These are phyloP conservation scores for Cerceris rybyensis DNA, from an alignment of 2,888 invertebrate species.

Conservation along the genomic window DNA sequence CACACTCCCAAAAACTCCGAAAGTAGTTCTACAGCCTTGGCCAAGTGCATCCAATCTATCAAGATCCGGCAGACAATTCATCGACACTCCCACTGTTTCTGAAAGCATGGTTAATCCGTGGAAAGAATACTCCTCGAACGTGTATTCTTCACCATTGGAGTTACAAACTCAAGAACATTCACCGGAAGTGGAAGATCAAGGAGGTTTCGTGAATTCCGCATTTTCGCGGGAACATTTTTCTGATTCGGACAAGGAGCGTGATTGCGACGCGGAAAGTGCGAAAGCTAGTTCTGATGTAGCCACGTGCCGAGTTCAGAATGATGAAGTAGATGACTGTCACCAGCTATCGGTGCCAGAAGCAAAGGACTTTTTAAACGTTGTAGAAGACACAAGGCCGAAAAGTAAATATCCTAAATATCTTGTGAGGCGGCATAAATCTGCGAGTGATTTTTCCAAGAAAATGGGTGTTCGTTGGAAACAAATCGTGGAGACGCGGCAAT, in stretches of 20 bases:
- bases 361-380: constrained; percentile 15
- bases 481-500: neutral
- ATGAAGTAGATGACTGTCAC: constrained; percentile 54
- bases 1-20: constrained; percentile 59
- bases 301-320: constrained; percentile 42
- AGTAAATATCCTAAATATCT: constrained; percentile 64
- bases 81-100: constrained; percentile 23
- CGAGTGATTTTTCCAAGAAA: constrained; percentile 70
- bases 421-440: constrained; percentile 70
- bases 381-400: constrained; percentile 25
- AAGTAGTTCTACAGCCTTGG: constrained; percentile 73
- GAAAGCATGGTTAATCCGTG: constrained; percentile 8
- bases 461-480: constrained; percentile 77
- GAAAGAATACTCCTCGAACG: constrained; percentile 55
- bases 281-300: constrained; percentile 2
- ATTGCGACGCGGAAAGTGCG: neutral
- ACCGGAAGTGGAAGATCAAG: constrained; percentile 35
- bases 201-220: constrained; percentile 67
- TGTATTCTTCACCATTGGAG: constrained; percentile 37
- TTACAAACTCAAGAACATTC: constrained; percentile 7
- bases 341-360: constrained; percentile 39
- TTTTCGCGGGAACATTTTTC: constrained; percentile 64
- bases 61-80: constrained; percentile 37
- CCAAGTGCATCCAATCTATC: constrained; percentile 77
- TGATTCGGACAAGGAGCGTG: neutral